These are phyloP conservation scores for Pollicipes pollicipes DNA, from an alignment of 1,140 invertebrate genomes.

Conservation along the genomic window DNA sequence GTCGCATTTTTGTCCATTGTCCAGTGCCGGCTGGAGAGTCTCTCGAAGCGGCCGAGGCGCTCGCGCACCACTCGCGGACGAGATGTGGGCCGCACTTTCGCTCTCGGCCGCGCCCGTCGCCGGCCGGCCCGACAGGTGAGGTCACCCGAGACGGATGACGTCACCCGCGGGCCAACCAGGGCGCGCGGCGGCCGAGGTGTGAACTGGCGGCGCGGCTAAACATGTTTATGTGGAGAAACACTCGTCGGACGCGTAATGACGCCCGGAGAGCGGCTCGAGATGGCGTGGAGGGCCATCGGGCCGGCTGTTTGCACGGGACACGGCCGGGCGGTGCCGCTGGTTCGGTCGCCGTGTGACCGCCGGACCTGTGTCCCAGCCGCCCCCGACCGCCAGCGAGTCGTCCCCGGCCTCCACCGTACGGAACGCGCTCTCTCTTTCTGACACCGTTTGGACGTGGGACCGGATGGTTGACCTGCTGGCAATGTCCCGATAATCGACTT, in stretches of 20 bases:
- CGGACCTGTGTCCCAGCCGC: too few relatives aligned
- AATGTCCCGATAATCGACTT: too few relatives aligned
- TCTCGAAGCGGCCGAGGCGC: neutral
- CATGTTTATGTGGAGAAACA: slow-evolving; percentile 17
- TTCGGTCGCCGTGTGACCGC: too few relatives aligned
- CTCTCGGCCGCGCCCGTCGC: neutral
- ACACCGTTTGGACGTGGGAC: too few relatives aligned
- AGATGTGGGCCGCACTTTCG: neutral
- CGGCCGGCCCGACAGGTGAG: neutral
- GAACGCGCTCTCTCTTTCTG: too few relatives aligned
- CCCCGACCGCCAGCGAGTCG: too few relatives aligned
- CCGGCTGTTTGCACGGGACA: neutral
- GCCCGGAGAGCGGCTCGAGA: neutral
- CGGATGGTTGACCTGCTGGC: too few relatives aligned
- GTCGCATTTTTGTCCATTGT: neutral
- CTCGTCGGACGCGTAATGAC: neutral
- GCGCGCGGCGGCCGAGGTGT: neutral
- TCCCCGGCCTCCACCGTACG: too few relatives aligned
- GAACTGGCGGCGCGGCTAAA: slow-evolving; percentile 17
- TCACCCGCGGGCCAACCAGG: neutral
- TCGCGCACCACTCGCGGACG: too few relatives aligned
- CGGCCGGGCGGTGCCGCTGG: too few relatives aligned
- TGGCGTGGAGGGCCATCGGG: neutral
- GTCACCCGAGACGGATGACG: neutral
- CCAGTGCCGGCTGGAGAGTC: neutral